Percentiles rank a stretch among this genome's conserved stretches.
Evolutionary conservation across 2,888 invertebrate genomes (phyloP).

Genomic region (Neria commutata): DNA sequence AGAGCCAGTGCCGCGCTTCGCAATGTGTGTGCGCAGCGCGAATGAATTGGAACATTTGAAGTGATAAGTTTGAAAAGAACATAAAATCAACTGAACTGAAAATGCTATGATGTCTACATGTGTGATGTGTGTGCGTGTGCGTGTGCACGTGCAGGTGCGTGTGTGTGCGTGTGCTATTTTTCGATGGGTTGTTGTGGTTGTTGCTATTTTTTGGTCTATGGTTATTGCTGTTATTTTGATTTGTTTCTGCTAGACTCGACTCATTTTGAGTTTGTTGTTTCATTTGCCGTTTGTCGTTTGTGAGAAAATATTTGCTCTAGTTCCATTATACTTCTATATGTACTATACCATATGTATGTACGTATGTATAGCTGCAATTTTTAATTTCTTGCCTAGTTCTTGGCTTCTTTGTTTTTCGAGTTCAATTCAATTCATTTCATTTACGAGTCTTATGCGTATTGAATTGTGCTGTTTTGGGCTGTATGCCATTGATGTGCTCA

Average conservation of each 20-base stretch:
- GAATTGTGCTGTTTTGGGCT: too few species aligned
- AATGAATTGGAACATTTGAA: neutral
- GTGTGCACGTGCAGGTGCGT: too few species aligned
- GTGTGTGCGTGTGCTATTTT: constrained; percentile 3
- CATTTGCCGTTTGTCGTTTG: neutral
- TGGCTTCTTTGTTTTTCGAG: neutral
- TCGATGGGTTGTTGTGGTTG: constrained; percentile 10
- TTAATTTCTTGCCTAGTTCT: constrained; percentile 10
- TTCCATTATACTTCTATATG: too few species aligned
- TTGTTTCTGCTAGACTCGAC: too few species aligned
- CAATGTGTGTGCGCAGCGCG: too few species aligned
- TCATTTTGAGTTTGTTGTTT: constrained; percentile 11
- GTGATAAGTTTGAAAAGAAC: constrained; percentile 1
- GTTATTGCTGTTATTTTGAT: neutral
- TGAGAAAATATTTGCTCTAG: constrained; percentile 1
- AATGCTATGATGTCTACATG: neutral
- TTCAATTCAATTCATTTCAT: constrained; percentile 17
- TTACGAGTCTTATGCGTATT: neutral
- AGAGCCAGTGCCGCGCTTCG: too few species aligned
- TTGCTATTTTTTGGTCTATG: neutral
- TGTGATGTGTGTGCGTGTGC: too few species aligned
- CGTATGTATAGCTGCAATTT: neutral
- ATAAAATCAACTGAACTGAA: neutral
- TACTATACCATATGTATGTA: too few species aligned
- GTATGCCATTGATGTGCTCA: constrained; percentile 28